Conservation (phyloP, 2,888 invertebrate species). For the Cryptocephalus moraei region DNA sequence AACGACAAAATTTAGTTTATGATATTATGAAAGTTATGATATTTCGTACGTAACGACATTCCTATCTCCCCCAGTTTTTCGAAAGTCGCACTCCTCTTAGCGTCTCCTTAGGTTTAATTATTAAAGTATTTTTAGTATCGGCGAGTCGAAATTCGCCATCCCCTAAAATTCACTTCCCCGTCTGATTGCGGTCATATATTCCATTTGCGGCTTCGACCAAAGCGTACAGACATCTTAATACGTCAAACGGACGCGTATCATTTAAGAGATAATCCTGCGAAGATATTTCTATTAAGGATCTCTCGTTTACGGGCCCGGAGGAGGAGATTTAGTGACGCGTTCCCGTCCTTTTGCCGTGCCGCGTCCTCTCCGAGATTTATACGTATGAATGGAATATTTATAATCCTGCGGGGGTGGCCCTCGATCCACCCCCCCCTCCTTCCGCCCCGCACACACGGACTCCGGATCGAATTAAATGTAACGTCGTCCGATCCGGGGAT, state of each 20-base stretch:
- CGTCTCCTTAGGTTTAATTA: too few species aligned
- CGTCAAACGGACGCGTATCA: slow-evolving; percentile 30
- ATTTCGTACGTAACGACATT: too few species aligned
- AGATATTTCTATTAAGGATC: slow-evolving; percentile 17
- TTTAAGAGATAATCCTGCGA: slow-evolving; percentile 17
- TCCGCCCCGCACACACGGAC: slow-evolving; percentile 4
- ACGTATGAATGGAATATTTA: slow-evolving; percentile 35
- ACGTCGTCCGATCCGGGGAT: slow-evolving; percentile 19
- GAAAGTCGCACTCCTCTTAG: too few species aligned
- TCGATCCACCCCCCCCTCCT: slow-evolving; percentile 15
- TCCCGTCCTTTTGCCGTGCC: slow-evolving; percentile 17
- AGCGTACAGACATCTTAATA: slow-evolving; percentile 7
- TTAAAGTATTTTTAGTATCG: too few species aligned
- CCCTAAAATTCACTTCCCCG: too few species aligned
- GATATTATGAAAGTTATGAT: too few species aligned
- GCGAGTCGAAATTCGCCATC: too few species aligned
- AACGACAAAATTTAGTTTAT: too few species aligned
- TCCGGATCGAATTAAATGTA: slow-evolving; percentile 32
- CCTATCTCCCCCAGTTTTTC: too few species aligned
- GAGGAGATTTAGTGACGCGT: slow-evolving; percentile 14
- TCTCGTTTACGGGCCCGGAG: slow-evolving; percentile 10
- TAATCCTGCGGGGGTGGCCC: slow-evolving; percentile 26
- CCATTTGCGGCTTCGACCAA: too few species aligned
- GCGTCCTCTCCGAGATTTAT: slow-evolving; percentile 21
- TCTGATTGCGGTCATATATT: too few species aligned